phyloP scores from a whole-genome alignment of 2,888 invertebrate genomes.

The Andrena bucephala region DNA sequence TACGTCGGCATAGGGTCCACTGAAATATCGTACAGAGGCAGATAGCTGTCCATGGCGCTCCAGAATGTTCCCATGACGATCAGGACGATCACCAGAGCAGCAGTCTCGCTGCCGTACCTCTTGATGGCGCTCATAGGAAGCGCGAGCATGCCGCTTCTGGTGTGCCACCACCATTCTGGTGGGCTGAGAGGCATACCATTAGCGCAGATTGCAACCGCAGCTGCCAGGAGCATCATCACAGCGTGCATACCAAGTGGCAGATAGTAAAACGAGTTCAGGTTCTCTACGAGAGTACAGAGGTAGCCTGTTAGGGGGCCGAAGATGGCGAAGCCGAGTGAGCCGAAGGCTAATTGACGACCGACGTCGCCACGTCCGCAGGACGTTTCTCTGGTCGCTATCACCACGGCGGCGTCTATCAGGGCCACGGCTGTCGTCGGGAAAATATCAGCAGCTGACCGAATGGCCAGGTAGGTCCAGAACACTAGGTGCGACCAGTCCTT shows the following conservation, averaged over 20 bases:
- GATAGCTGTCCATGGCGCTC: slow-evolving; percentile 92
- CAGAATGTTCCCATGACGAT: slow-evolving; percentile 91
- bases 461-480: slow-evolving; percentile 88
- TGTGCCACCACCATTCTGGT: slow-evolving; percentile 96
- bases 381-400: slow-evolving; percentile 93
- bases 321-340: slow-evolving; percentile 90
- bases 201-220: slow-evolving; percentile 76
- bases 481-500: slow-evolving; percentile 89
- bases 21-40: slow-evolving; percentile 88
- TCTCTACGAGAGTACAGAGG: slow-evolving; percentile 75
- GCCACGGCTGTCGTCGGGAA: slow-evolving; percentile 91
- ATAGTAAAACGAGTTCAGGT: slow-evolving; percentile 84
- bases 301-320: slow-evolving; percentile 88
- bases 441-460: slow-evolving; percentile 91
- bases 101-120: slow-evolving; percentile 91
- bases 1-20: too few species aligned
- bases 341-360: slow-evolving; percentile 91
- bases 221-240: slow-evolving; percentile 86
- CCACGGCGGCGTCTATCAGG: slow-evolving; percentile 90
- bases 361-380: slow-evolving; percentile 92
- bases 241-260: slow-evolving; percentile 87
- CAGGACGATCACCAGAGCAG: slow-evolving; percentile 89
- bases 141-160: slow-evolving; percentile 91
- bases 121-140: slow-evolving; percentile 93
- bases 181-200: slow-evolving; percentile 91